Percentiles rank a stretch among this genome's conserved stretches.
phyloP scores from a whole-genome alignment of 1,140 invertebrate genomes.

The Drosophila parvula region DNA sequence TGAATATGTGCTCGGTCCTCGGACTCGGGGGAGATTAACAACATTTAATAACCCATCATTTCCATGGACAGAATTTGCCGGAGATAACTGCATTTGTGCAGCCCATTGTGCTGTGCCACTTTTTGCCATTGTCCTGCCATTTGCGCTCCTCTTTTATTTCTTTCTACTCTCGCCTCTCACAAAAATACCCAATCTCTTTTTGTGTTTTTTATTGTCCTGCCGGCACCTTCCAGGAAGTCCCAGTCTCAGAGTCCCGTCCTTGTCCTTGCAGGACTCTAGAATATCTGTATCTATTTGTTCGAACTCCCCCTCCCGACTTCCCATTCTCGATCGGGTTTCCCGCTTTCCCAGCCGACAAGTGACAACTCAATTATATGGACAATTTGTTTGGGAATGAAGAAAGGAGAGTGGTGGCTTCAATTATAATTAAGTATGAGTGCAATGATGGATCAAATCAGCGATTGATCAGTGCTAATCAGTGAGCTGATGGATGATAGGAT shows the following conservation, averaged over 20 bases:
- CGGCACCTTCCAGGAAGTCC: constrained; percentile 55
- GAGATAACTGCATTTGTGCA: constrained; percentile 77
- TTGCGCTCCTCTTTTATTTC: constrained; percentile 61
- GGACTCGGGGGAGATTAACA: constrained; percentile 62
- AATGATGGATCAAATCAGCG: constrained; percentile 1
- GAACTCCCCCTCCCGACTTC: background rate
- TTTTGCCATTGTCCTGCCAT: constrained; percentile 72
- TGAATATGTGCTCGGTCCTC: constrained; percentile 54
- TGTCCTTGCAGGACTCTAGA: constrained; percentile 3
- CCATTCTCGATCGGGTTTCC: background rate
- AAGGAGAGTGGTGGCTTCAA: constrained; percentile 4
- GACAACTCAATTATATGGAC: constrained; percentile 53
- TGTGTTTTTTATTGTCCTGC: constrained; percentile 70
- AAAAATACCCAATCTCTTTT: constrained; percentile 55
- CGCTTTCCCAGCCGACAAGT: constrained; percentile 22
- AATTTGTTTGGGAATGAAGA: background rate
- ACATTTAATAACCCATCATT: constrained; percentile 82
- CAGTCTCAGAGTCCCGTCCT: background rate
- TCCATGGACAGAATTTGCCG: constrained; percentile 47
- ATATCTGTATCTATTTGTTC: constrained; percentile 21
- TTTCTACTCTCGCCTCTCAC: constrained; percentile 26
- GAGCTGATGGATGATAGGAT: background rate
- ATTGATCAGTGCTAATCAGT: background rate
- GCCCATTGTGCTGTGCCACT: constrained; percentile 62
- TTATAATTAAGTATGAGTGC: constrained; percentile 6